Percentiles rank a stretch among this genome's conserved stretches.
Conservation (phyloP, 2,113 vertebrate genomes). For the Lasiurus borealis region DNA sequence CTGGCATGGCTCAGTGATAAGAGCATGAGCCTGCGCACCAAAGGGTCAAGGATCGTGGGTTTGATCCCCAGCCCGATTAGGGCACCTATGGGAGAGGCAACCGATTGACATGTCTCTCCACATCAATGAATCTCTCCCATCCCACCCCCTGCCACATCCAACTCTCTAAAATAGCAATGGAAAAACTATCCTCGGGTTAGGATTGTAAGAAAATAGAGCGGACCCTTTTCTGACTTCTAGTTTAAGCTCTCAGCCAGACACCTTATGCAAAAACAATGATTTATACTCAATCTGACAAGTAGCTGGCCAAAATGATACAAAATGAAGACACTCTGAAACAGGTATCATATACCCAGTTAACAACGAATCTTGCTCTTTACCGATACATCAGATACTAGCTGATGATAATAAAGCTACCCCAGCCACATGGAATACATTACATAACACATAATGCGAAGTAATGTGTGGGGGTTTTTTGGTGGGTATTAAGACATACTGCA, state of each 20-base stretch:
- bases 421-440: background rate
- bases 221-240: background rate
- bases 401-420: background rate
- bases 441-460: background rate
- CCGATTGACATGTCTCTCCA: background rate
- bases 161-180: no score
- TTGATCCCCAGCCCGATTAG: background rate
- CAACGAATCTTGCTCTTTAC: background rate
- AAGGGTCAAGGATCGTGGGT: background rate
- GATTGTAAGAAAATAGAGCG: background rate
- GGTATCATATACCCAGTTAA: background rate
- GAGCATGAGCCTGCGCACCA: background rate
- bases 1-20: background rate
- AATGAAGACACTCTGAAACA: background rate
- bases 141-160: no score
- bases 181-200: no score
- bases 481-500: background rate
- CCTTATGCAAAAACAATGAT: background rate
- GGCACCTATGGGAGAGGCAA: background rate
- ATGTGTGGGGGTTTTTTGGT: background rate
- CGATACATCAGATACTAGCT: background rate
- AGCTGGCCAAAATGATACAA: background rate
- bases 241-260: background rate
- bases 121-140: background rate
- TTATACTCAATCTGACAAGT: background rate